Percentiles rank a stretch among this genome's conserved stretches.
Evolutionary conservation across 2,113 vertebrate genomes (phyloP).

Genomic region (Gobiocypris rarus): DNA sequence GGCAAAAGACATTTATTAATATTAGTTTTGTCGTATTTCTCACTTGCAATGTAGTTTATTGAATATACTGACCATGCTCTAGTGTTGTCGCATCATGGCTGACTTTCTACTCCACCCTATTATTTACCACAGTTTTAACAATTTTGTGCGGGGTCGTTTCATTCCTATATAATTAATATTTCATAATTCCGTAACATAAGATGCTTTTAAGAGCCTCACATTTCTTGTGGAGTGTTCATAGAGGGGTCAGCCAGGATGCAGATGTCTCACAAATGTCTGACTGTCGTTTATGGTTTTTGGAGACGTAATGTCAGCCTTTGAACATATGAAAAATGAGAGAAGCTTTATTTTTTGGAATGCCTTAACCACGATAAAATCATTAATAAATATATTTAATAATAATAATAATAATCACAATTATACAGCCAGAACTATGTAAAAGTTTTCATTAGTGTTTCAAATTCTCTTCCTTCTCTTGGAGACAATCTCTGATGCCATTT

Average conservation of each 20-base stretch:
- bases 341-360: background rate
- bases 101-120: background rate
- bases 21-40: background rate
- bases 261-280: background rate
- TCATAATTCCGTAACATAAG: constrained; percentile 5
- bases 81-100: background rate
- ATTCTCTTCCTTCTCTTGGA: background rate
- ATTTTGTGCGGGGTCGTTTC: background rate
- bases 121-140: background rate
- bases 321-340: background rate
- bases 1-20: background rate
- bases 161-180: background rate
- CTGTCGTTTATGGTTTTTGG: constrained; percentile 5
- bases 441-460: background rate
- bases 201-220: constrained; percentile 2
- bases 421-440: background rate
- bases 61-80: background rate
- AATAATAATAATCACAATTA: background rate
- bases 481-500: background rate
- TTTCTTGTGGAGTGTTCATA: background rate
- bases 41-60: background rate
- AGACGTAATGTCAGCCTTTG: background rate
- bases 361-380: background rate
- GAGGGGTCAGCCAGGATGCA: constrained; percentile 26
- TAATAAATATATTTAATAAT: background rate